Conservation (phyloP, 1,140 invertebrate species). For the Drosophila repletoides region DNA sequence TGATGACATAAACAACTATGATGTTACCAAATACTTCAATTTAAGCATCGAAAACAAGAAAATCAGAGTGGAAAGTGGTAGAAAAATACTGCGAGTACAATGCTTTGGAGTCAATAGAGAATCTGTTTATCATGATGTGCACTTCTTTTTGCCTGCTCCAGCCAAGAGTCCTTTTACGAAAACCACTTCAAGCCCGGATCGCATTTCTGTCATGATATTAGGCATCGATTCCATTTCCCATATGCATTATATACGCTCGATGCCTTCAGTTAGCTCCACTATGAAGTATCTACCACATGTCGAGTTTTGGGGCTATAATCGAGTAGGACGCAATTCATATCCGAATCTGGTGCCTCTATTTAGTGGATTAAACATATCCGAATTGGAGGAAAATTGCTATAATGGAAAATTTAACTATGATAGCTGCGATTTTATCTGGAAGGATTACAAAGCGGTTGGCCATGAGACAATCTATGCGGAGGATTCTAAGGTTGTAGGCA, state of each 20-base stretch:
- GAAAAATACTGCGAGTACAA: background rate
- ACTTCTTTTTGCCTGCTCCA: background rate
- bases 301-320: slow-evolving; percentile 90
- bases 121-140: slow-evolving; percentile 20
- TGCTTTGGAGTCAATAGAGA: background rate
- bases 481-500: slow-evolving; percentile 11
- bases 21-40: background rate
- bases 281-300: slow-evolving; percentile 85
- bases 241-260: slow-evolving; percentile 90
- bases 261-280: slow-evolving; percentile 87
- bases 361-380: slow-evolving; percentile 85
- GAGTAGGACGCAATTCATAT: slow-evolving; percentile 90
- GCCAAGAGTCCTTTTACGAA: slow-evolving; percentile 15
- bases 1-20: background rate
- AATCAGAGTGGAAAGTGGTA: background rate
- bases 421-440: slow-evolving; percentile 24
- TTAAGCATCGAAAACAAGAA: background rate
- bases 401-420: slow-evolving; percentile 34
- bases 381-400: slow-evolving; percentile 85
- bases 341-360: slow-evolving; percentile 89
- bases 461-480: slow-evolving; percentile 45
- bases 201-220: slow-evolving; percentile 86
- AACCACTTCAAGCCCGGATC: background rate
- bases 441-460: slow-evolving; percentile 24
- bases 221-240: slow-evolving; percentile 93